Percentiles rank a stretch among this genome's conserved stretches.
These are phyloP conservation scores for Conomelus anceps DNA, from an alignment of 2,888 invertebrate species.

Conservation along the genomic window DNA sequence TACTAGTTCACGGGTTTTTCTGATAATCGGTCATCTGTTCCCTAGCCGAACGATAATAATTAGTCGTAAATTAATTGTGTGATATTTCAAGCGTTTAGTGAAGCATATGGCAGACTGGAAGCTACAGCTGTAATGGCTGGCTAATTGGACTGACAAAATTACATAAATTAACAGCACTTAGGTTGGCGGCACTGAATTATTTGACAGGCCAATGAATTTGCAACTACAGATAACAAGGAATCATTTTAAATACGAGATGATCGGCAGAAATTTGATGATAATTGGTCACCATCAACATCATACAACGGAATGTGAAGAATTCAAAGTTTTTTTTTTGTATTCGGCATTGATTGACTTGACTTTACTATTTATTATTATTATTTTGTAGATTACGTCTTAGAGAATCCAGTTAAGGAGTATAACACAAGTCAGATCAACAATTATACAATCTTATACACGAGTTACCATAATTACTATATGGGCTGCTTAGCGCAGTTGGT, in stretches of 20 bases:
- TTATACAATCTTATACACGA: too few species aligned
- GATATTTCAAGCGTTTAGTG: background rate
- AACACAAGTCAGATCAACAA: too few species aligned
- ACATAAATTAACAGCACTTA: background rate
- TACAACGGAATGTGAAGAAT: too few species aligned
- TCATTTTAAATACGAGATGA: background rate
- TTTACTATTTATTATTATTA: too few species aligned
- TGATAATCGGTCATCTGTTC: background rate
- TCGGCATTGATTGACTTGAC: too few species aligned
- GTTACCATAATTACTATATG: too few species aligned
- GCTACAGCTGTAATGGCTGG: background rate
- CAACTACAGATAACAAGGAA: too few species aligned
- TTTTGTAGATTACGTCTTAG: too few species aligned
- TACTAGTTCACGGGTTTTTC: background rate
- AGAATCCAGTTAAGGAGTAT: too few species aligned
- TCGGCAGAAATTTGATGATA: background rate
- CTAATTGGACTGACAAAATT: background rate
- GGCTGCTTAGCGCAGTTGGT: too few species aligned
- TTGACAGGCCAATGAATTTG: background rate
- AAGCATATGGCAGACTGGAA: background rate
- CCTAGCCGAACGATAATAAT: background rate
- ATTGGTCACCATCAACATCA: too few species aligned
- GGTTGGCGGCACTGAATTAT: background rate
- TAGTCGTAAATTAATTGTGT: background rate
- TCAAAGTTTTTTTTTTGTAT: too few species aligned